phyloP scores from a whole-genome alignment of 37 sponge, comb jelly and placozoan genomes.

The Amphimedon queenslandica region DNA sequence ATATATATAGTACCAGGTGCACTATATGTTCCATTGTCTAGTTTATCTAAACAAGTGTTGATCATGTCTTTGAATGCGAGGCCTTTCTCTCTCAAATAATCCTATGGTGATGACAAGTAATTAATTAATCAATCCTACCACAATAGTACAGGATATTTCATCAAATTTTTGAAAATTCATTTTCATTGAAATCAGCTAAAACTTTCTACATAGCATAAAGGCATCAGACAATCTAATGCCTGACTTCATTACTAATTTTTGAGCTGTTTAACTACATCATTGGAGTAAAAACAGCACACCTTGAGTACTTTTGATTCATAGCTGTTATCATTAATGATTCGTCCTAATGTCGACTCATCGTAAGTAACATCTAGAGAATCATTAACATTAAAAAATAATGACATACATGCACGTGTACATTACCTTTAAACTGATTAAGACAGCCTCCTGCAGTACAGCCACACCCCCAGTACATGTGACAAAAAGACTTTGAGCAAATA shows the following conservation, averaged over 20 bases:
- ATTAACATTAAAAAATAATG: no score
- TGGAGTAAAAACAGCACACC: no score
- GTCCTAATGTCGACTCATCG: constrained; percentile 8
- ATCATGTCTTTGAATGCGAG: constrained; percentile 45
- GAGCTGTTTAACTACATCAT: no score
- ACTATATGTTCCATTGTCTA: constrained; percentile 51
- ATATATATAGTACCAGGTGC: constrained; percentile 35
- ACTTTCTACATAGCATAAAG: no score
- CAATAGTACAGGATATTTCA: no score
- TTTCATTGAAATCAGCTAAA: no score
- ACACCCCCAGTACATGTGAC: constrained; percentile 93
- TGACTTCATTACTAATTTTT: no score
- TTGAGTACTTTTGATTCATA: constrained; percentile 75
- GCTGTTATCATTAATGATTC: constrained; percentile 42
- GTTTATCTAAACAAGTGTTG: constrained; percentile 26
- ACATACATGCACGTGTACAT: no score
- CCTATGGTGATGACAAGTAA: constrained; percentile 23
- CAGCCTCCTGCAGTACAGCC: constrained; percentile 81
- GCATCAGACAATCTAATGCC: no score
- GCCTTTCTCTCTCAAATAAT: constrained; percentile 48
- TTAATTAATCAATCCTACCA: not conserved
- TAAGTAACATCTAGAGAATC: constrained; percentile 51
- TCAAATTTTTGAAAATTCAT: no score
- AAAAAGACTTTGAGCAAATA: constrained; percentile 52
- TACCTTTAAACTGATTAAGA: constrained; percentile 69